Conservation (phyloP, 1,140 invertebrate species). For the Camponotus floridanus region DNA sequence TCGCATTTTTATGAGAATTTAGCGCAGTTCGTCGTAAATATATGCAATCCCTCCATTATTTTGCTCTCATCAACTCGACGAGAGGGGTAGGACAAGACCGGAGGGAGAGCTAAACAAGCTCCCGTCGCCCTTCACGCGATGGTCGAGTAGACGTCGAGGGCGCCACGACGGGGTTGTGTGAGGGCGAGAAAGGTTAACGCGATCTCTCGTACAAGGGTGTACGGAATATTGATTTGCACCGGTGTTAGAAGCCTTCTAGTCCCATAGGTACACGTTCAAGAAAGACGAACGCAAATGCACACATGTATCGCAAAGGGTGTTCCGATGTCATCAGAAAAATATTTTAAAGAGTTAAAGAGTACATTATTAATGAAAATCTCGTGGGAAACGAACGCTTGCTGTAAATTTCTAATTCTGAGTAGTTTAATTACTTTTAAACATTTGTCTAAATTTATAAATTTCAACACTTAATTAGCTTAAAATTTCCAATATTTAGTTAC, state of each 20-base stretch:
- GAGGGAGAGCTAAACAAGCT: conserved; percentile 53
- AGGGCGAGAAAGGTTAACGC: conserved; percentile 61
- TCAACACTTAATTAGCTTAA: neutral
- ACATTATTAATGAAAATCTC: conserved; percentile 1
- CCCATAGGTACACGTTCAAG: conserved; percentile 26
- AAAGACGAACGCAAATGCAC: conserved; percentile 34
- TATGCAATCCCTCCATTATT: conserved; percentile 27
- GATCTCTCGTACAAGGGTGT: conserved; percentile 48
- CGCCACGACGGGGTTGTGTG: conserved; percentile 22
- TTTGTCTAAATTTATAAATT: neutral
- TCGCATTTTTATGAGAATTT: conserved; percentile 32
- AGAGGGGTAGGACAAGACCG: conserved; percentile 19
- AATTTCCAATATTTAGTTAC: neutral
- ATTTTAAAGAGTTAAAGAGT: conserved; percentile 3
- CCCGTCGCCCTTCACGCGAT: conserved; percentile 21
- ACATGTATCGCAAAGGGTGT: neutral
- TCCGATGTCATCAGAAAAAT: neutral
- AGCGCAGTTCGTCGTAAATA: conserved; percentile 26
- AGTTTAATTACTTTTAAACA: conserved; percentile 17
- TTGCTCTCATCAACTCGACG: conserved; percentile 22
- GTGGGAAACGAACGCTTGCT: neutral
- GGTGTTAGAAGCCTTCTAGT: conserved; percentile 59
- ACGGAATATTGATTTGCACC: conserved; percentile 67
- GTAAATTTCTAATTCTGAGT: neutral
- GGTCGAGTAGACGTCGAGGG: conserved; percentile 54